Evolutionary conservation across 2,888 invertebrate species (phyloP), one percentile per base, ranked within the genome.

Genomic region (Hemicrepidius hirtus): DNA sequence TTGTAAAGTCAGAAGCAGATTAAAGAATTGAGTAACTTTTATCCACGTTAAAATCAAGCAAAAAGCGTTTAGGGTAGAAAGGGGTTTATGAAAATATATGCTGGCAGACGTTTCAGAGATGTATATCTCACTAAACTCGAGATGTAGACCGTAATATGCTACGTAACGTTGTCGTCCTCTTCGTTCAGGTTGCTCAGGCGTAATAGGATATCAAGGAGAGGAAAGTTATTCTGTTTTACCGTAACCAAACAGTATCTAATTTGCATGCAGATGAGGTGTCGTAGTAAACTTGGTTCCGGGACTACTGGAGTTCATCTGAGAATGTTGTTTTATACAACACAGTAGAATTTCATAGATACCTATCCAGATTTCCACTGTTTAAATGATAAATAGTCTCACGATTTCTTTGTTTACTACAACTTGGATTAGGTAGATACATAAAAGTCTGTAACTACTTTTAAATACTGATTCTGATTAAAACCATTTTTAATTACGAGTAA

Each of bases 251-350:
- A 82, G 82, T 82, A 84, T 83, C 84, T 84, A 84, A 84, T 85
- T 84, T 85, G 82, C 84, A 85, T 85, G 85, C 82, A 85, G 84
- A 85, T 85, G 84, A 84, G 84, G 82, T 82, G 83, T 83, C 83
- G 83, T 80, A 77, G 77, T 80, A 80, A 80, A 73, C 64, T 73
- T 79, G 80, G 82, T 82, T 82, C 82, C 81, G 80, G 80, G 79
- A 80, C 79, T 79, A 79, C 78, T 75, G 80, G 80, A 80, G 79
- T 80, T 80, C 80, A 80, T 80, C 80, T 76, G 77, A 79, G 78
- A 80, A 80, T 77, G 80, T 78, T 79, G 66, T 71, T 74, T 65
- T 75, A 64, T 63, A 72, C 66, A 57, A 50, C 55, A 66, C 66
- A 49, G 57, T 68, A 59, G 53, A 35, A 53, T 71, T 70, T 53